Percentiles rank a stretch among this genome's conserved stretches.
Evolutionary conservation across 2,888 invertebrate species (phyloP).

Genomic region (Eutolmus rufibarbis): DNA sequence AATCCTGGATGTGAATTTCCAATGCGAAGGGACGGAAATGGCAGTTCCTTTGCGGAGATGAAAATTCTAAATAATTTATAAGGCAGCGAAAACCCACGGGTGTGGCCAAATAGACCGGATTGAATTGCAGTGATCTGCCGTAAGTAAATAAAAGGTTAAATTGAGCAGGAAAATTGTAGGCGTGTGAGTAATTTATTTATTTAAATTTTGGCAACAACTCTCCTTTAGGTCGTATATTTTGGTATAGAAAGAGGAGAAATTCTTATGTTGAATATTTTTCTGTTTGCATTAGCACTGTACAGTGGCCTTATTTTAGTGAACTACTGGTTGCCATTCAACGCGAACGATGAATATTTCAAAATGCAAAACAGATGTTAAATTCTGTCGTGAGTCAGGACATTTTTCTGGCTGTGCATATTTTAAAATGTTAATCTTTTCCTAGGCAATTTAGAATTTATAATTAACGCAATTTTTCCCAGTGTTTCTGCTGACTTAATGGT

Average conservation of each 20-base stretch:
- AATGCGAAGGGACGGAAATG: not conserved
- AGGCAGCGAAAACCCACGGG: not conserved
- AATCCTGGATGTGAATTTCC: conserved; percentile 5
- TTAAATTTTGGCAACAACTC: not conserved
- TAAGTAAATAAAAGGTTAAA: not conserved
- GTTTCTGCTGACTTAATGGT: not conserved
- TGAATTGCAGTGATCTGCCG: not conserved
- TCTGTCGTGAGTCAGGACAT: not conserved
- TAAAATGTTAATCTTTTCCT: not conserved
- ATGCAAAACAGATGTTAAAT: not conserved
- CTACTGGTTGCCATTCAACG: not conserved
- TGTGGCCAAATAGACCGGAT: not conserved
- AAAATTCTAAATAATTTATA: not conserved
- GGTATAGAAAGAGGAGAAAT: not conserved
- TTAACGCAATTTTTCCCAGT: not conserved
- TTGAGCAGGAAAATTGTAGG: not conserved
- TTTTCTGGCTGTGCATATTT: not conserved
- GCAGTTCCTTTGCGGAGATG: not conserved
- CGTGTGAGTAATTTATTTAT: not conserved
- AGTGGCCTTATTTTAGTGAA: not conserved
- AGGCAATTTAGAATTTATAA: not conserved
- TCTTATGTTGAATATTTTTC: not conserved
- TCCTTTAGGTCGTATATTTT: not conserved
- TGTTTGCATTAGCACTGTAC: not conserved
- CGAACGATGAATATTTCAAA: not conserved